These are phyloP conservation scores for Nothobranchius furzeri DNA, from an alignment of 2,113 vertebrate genomes.

Conservation along the genomic window DNA sequence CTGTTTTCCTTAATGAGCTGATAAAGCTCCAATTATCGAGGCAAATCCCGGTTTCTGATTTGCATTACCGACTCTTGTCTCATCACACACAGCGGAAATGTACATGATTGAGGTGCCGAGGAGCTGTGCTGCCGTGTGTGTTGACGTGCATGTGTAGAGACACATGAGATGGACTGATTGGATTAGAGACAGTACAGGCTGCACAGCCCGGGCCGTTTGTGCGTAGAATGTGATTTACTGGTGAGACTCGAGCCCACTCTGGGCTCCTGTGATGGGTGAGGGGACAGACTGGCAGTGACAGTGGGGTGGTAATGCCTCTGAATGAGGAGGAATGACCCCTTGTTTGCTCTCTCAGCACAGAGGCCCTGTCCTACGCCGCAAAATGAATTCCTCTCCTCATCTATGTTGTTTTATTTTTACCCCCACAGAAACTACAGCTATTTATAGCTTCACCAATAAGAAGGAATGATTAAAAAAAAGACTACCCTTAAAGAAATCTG, in stretches of 20 bases:
- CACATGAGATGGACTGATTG: slow-evolving; percentile 71
- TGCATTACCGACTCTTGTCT: slow-evolving; percentile 58
- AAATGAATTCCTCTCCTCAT: slow-evolving; percentile 64
- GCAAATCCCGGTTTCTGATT: slow-evolving; percentile 69
- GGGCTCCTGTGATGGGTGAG: slow-evolving; percentile 67
- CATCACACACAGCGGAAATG: slow-evolving; percentile 54
- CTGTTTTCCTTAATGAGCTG: slow-evolving; percentile 69
- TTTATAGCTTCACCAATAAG: slow-evolving; percentile 49
- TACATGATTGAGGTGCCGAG: slow-evolving; percentile 58
- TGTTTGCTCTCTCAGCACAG: slow-evolving; percentile 38
- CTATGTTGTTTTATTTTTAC: slow-evolving; percentile 17
- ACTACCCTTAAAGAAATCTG: slow-evolving; percentile 31
- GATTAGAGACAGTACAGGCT: slow-evolving; percentile 71
- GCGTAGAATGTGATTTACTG: slow-evolving; percentile 72
- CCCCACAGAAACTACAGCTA: slow-evolving; percentile 26
- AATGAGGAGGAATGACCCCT: slow-evolving; percentile 69
- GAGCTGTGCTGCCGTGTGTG: slow-evolving; percentile 30
- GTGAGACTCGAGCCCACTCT: slow-evolving; percentile 55
- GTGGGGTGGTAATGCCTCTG: slow-evolving; percentile 69
- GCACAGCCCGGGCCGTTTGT: slow-evolving; percentile 56
- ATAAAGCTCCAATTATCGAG: slow-evolving; percentile 70
- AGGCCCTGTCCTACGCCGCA: slow-evolving; percentile 54
- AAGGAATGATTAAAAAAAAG: slow-evolving; percentile 43
- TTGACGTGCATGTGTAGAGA: slow-evolving; percentile 19
- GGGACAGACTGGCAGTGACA: slow-evolving; percentile 71